A percentile compares a stretch with the other conserved stretches of the same genome.
Evolutionary conservation across 2,888 invertebrate species (phyloP).

Genomic region (Antitype chi): DNA sequence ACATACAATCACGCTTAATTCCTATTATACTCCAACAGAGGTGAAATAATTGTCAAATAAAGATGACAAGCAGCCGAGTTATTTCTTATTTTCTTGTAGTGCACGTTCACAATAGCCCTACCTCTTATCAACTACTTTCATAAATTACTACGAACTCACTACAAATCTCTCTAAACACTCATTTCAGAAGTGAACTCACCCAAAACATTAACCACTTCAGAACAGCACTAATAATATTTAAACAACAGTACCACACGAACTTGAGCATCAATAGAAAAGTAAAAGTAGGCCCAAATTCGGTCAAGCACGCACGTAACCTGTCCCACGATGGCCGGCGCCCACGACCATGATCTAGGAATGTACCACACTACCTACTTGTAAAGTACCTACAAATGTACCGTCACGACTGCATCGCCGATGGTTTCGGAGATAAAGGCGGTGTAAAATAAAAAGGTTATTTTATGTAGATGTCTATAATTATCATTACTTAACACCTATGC

Average conservation of each 20-base stretch:
- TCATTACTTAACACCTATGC: background rate
- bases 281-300: slow-evolving; percentile 70
- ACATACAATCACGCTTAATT: background rate
- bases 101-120: background rate
- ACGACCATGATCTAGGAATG: slow-evolving; percentile 57
- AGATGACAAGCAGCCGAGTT: background rate
- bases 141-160: background rate
- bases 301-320: slow-evolving; percentile 67
- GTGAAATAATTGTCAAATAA: background rate
- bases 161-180: slow-evolving; percentile 47
- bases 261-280: slow-evolving; percentile 67
- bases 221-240: slow-evolving; percentile 37
- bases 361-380: slow-evolving; percentile 18
- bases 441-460: slow-evolving; percentile 15
- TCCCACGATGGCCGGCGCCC: slow-evolving; percentile 51
- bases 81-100: background rate
- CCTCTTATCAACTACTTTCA: background rate
- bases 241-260: slow-evolving; percentile 50
- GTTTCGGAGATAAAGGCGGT: slow-evolving; percentile 23
- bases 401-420: slow-evolving; percentile 23
- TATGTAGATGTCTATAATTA: slow-evolving; percentile 16
- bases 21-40: background rate
- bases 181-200: slow-evolving; percentile 29
- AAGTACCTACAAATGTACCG: slow-evolving; percentile 21
- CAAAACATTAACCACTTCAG: slow-evolving; percentile 41